Percentiles rank a stretch among this genome's conserved stretches.
These are phyloP conservation scores for Falco naumanni DNA, from an alignment of 2,797 vertebrate genomes.

Conservation along the genomic window DNA sequence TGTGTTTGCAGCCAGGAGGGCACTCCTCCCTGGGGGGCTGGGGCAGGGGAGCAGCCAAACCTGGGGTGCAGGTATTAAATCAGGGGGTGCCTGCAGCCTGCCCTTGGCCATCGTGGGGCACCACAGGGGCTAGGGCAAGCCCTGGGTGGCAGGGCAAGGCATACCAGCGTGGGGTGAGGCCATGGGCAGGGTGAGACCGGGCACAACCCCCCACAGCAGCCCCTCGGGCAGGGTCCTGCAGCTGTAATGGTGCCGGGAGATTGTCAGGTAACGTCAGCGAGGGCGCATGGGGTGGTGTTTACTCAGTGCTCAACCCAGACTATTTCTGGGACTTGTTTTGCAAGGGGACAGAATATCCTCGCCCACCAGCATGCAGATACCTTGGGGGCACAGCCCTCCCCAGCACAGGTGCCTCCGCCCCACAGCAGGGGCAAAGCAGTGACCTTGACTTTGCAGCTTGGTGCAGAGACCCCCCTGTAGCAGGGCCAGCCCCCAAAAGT, in stretches of 20 bases:
- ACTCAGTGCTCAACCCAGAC: background rate
- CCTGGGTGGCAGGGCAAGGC: background rate
- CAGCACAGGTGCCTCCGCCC: accelerated
- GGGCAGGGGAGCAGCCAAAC: background rate
- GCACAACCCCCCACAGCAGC: background rate
- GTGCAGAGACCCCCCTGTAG: background rate
- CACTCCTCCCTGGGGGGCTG: accelerated
- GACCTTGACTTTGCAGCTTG: background rate
- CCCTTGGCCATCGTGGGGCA: accelerated
- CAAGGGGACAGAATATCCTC: background rate
- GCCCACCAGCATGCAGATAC: background rate
- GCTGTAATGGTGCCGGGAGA: accelerated
- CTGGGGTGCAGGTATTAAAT: background rate
- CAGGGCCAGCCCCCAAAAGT: background rate
- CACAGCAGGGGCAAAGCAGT: accelerated
- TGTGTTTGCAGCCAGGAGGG: accelerated
- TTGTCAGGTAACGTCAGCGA: background rate
- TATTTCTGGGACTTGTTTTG: slow-evolving; percentile 30
- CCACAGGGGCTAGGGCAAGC: background rate
- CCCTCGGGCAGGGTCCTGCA: background rate
- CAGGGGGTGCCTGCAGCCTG: accelerated
- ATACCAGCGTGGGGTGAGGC: background rate
- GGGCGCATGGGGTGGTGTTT: background rate
- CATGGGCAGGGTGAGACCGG: accelerated
- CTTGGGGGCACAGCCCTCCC: background rate